Evolutionary conservation across 1,140 invertebrate species (phyloP).

Genomic region (Sitophilus oryzae): DNA sequence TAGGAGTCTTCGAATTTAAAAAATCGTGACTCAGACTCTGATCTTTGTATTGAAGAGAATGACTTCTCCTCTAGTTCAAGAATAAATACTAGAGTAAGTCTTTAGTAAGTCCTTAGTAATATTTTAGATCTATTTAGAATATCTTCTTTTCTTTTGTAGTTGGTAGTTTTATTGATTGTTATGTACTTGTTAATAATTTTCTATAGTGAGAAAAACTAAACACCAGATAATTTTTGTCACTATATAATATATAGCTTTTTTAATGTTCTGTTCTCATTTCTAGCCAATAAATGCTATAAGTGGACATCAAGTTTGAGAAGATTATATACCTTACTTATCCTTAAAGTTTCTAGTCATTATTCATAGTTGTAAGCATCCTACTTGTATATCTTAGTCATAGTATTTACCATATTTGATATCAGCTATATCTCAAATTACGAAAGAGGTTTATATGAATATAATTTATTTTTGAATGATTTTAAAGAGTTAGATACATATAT

Average conservation of each 20-base stretch:
- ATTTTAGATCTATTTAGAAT: slow-evolving; percentile 5
- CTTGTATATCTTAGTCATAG: neutral
- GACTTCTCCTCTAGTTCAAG: slow-evolving; percentile 36
- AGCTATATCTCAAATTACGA: too few species aligned
- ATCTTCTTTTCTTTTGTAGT: neutral
- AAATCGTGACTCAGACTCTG: slow-evolving; percentile 72
- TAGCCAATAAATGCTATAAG: slow-evolving; percentile 41
- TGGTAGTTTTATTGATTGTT: neutral
- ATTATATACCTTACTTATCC: neutral
- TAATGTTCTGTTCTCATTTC: slow-evolving; percentile 32
- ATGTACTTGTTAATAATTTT: neutral
- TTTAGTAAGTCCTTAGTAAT: slow-evolving; percentile 4
- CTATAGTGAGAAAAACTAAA: too few species aligned
- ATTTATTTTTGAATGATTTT: too few species aligned
- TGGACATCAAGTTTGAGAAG: slow-evolving; percentile 38
- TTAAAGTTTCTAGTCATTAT: neutral
- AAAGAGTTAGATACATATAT: too few species aligned
- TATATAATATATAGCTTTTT: too few species aligned
- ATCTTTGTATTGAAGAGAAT: slow-evolving; percentile 75
- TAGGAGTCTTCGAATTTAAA: slow-evolving; percentile 60
- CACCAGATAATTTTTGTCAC: too few species aligned
- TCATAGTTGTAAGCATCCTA: neutral
- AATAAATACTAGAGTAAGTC: slow-evolving; percentile 31
- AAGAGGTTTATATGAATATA: too few species aligned
- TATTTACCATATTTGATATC: neutral